These are phyloP conservation scores for Dynastes maya DNA, from an alignment of 2,888 invertebrate genomes.

Conservation along the genomic window DNA sequence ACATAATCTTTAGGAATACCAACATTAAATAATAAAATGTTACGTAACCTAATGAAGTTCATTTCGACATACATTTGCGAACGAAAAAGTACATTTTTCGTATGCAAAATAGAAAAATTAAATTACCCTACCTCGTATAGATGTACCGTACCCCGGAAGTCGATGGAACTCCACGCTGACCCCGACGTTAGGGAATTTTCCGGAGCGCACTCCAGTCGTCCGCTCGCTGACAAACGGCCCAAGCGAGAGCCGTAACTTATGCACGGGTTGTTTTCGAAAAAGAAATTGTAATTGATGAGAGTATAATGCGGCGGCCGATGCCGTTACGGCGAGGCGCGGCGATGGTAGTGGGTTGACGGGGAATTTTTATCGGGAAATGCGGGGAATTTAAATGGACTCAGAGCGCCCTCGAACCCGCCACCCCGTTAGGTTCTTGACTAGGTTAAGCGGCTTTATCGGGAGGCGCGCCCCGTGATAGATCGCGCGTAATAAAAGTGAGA, in stretches of 20 bases:
- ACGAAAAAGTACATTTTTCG: too few species aligned
- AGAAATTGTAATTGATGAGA: conserved; percentile 47
- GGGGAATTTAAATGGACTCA: conserved; percentile 42
- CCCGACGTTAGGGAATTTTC: conserved; percentile 26
- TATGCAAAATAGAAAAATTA: too few species aligned
- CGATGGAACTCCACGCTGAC: background rate
- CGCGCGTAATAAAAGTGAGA: conserved; percentile 32
- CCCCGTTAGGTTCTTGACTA: conserved; percentile 19
- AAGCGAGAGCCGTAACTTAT: conserved; percentile 44
- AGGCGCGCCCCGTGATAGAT: conserved; percentile 30
- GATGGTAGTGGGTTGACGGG: background rate
- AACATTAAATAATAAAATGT: too few species aligned
- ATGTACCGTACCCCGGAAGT: too few species aligned
- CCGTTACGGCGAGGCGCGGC: conserved; percentile 8
- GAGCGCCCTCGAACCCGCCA: background rate
- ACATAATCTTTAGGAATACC: too few species aligned
- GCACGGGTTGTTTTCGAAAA: conserved; percentile 44
- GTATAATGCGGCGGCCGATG: conserved; percentile 35
- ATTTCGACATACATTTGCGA: too few species aligned
- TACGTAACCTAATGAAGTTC: too few species aligned
- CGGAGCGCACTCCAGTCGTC: background rate
- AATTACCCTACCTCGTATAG: too few species aligned
- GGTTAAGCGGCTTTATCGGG: conserved; percentile 32
- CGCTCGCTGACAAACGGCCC: conserved; percentile 35
- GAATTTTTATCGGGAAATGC: conserved; percentile 34